phyloP scores from a whole-genome alignment of 2,113 vertebrate genomes.

The Vulpes vulpes region DNA sequence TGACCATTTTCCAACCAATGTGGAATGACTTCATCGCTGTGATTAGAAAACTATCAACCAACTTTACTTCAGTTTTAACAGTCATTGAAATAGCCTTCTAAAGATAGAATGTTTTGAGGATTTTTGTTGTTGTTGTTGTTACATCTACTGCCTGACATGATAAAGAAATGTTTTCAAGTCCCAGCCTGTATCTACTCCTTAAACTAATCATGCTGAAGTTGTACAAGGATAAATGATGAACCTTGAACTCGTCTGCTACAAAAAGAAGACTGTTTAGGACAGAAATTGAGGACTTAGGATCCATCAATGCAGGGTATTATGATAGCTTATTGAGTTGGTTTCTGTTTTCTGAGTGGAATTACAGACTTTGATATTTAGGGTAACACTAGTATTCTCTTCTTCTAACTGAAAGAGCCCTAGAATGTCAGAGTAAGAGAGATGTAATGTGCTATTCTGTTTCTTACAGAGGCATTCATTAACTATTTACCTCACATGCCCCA shows the following conservation, averaged over 20 bases:
- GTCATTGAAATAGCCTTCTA: background rate
- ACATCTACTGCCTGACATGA: background rate
- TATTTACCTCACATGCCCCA: conserved; percentile 23
- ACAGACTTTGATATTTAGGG: conserved; percentile 61
- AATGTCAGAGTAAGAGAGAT: conserved; percentile 56
- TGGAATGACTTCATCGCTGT: background rate
- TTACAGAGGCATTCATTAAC: conserved; percentile 51
- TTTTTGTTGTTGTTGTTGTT: background rate
- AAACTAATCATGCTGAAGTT: background rate
- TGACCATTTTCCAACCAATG: background rate
- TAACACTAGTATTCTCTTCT: conserved; percentile 63
- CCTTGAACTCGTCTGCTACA: conserved; percentile 34
- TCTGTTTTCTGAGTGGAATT: conserved; percentile 68
- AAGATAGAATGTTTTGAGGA: background rate
- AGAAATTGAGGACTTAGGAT: background rate
- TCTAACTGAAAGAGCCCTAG: conserved; percentile 61
- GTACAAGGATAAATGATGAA: conserved; percentile 57
- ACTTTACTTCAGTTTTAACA: background rate
- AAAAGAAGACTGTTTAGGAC: background rate
- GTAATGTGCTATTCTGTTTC: conserved; percentile 56
- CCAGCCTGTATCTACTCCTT: background rate
- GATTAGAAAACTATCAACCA: background rate
- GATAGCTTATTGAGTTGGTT: conserved; percentile 46
- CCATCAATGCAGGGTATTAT: conserved; percentile 49
- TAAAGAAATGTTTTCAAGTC: conserved; percentile 21